A percentile compares a stretch with the other conserved stretches of the same genome.
phyloP scores from a whole-genome alignment of 2,113 vertebrate genomes.

The Trichomycterus rosablanca region DNA sequence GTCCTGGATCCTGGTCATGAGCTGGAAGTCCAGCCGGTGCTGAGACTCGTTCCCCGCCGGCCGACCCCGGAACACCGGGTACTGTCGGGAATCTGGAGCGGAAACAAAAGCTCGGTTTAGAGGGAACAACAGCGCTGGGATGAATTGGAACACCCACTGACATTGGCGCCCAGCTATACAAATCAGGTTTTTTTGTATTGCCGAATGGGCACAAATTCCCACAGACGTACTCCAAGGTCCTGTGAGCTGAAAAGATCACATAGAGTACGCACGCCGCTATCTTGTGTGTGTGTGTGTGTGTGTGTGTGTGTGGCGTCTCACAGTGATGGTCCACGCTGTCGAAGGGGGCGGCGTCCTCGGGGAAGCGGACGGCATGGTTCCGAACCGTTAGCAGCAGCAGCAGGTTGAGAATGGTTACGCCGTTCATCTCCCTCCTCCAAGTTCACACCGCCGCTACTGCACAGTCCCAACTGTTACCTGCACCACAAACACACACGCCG shows the following conservation, averaged over 20 bases:
- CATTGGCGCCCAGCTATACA: too few species aligned
- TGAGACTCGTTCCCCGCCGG: conserved; percentile 97
- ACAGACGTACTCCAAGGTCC: too few species aligned
- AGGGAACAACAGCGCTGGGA: too few species aligned
- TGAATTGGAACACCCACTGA: too few species aligned
- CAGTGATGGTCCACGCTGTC: conserved; percentile 87
- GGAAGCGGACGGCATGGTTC: conserved; percentile 82
- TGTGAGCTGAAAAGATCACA: too few species aligned
- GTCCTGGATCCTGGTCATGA: conserved; percentile 98
- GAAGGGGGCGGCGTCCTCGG: conserved; percentile 83
- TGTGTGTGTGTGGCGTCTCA: conserved; percentile 69
- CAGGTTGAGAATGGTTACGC: conserved; percentile 67
- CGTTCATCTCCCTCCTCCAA: conserved; percentile 28
- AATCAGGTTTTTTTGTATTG: too few species aligned
- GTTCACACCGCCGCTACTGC: conserved; percentile 29
- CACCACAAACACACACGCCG: conserved; percentile 5
- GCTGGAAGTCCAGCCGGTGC: conserved; percentile 98
- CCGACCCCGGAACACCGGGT: conserved; percentile 97
- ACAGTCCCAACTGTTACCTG: conserved; percentile 14
- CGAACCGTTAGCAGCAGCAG: conserved; percentile 69
- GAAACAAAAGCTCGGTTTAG: conserved; percentile 33
- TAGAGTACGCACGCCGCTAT: too few species aligned
- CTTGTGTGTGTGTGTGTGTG: conserved; percentile 42
- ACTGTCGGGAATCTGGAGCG: conserved; percentile 88
- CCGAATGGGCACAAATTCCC: too few species aligned